Base-by-base conservation (phyloP, 2,113 vertebrate genomes). In the Leptobrachium ailaonicum region DNA sequence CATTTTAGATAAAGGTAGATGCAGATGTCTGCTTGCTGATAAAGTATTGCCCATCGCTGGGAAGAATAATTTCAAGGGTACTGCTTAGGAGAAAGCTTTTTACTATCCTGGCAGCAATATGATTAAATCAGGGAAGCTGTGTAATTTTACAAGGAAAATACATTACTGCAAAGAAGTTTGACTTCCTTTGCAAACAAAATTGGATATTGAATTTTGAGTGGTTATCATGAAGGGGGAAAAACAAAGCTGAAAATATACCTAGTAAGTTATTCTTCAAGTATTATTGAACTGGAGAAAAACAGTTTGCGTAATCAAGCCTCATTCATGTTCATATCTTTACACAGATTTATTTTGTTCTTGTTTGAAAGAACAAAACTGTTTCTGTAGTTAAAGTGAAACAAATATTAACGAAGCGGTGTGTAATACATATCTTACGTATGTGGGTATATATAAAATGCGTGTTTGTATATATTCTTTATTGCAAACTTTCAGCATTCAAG, bases 31-130 rank as follows among this genome's bases (percentile, higher is more conserved):
- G 41, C 40, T 76, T 67, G 66, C 50, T 58, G 76, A 70, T 77
- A 77, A 77, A 69, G 53, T 6, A n/a, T 77, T 69, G 76, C 54
- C 70, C 54, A 70, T 77, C 58, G 70, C 41, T 44, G 13, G 42
- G 5, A 14, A 42, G 45, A 58, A 62, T 77, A 69, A n/a, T 56
- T 56, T 70, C 66, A 69, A 77, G 54, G 42, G 42, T 12, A 70
- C 42, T 45, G n/a, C 53, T 77, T 45, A 47, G n/a, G 56, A 66
- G 54, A 60, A 77, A 76, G 43, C 58, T 40, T n/a, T 32, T 77
- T 70, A 58, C 6, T 62, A 41, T 41, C 40, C 43, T 66, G 68
- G 42, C 53, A 70, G 41, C 50, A 70, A 77, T n/a, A 60, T 66
- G 66, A 69, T 77, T 58, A 70, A 41, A 70, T 70, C n/a, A 45